A percentile compares a stretch with the other conserved stretches of the same genome.
Evolutionary conservation across 2,797 vertebrate species (phyloP).

Genomic region (Lepus oiostolus): DNA sequence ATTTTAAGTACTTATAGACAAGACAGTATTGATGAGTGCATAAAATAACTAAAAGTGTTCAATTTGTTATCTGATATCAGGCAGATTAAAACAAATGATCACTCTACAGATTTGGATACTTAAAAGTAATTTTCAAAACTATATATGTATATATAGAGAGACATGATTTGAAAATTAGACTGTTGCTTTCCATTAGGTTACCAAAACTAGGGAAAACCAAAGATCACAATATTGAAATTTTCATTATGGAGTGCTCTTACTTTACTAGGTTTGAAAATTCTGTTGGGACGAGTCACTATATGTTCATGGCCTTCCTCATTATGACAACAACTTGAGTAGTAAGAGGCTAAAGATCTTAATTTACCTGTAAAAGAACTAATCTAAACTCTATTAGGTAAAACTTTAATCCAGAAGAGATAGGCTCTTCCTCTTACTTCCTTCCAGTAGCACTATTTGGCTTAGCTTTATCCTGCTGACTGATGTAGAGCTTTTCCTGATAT

Average conservation of each 20-base stretch:
- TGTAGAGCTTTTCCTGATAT: slow-evolving; percentile 10
- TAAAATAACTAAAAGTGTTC: slow-evolving; percentile 42
- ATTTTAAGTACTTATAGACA: slow-evolving; percentile 53
- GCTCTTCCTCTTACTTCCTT: slow-evolving; percentile 14
- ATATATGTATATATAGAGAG: background rate
- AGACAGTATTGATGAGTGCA: background rate
- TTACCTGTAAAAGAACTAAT: slow-evolving; percentile 7
- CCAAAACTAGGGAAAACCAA: slow-evolving; percentile 30
- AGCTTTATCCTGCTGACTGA: background rate
- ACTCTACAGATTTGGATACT: background rate
- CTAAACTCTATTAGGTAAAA: background rate
- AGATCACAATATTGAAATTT: slow-evolving; percentile 22
- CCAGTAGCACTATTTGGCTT: background rate
- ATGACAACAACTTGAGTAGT: background rate
- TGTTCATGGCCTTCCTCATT: slow-evolving; percentile 34
- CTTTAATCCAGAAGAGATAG: slow-evolving; percentile 48
- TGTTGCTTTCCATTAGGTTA: background rate
- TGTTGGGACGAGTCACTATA: background rate
- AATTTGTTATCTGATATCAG: background rate
- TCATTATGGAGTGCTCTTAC: background rate
- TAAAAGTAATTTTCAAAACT: slow-evolving; percentile 30
- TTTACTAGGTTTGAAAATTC: slow-evolving; percentile 25
- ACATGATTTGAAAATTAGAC: slow-evolving; percentile 19
- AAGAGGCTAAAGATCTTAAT: background rate
- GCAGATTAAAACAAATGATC: slow-evolving; percentile 22